Evolutionary conservation across 2,888 invertebrate genomes (phyloP), one percentile per base, ranked within the genome.

Genomic region (Sminthurinus aureus): DNA sequence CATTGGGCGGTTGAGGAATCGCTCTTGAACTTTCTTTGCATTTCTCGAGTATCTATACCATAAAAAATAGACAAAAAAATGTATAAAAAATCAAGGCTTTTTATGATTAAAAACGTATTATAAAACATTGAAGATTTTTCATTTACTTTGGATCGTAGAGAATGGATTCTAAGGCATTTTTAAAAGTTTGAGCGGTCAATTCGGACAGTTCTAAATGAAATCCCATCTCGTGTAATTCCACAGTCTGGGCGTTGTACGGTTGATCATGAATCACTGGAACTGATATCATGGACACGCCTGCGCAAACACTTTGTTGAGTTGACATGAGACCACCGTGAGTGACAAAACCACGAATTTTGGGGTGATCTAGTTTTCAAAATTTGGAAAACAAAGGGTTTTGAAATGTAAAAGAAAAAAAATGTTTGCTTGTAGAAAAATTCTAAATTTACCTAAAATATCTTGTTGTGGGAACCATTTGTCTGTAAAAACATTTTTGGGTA

Each of bases 271-370:
- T 64, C 13, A 77, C 64, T 4, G 77, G 77, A 0, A 77, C 20
- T 74, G 91, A 91, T 81, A 92, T 89, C 82, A 92, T 90, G 3
- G 93, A 93, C 0, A 93, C 91, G 6, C 11, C 93, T 87, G 93
- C 90, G 89, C 91, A 93, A 71, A 91, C 91, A 0, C 93, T 92
- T 89, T 94, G 94, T 87, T 92, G 92, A 2, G 93, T 91, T 71
- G 93, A 93, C 86, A 93, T 93, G 84, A 93, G 91, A 3, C 94
- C 94, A 4, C 93, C 94, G 88, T 94, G 94, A 0, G 93, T 92
- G 87, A 94, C 92, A 88, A 94, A 94, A 0, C 92, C 89, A 86
- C 91, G 91, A 0, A 93, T 90, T 83, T 92, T 92, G 0, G 91
- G 90, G 89, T 93, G 93, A 0, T 91, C 92, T 92, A 86, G n/a